Base-by-base conservation (phyloP, 1,140 invertebrate species). In the Piezodorus guildinii region DNA sequence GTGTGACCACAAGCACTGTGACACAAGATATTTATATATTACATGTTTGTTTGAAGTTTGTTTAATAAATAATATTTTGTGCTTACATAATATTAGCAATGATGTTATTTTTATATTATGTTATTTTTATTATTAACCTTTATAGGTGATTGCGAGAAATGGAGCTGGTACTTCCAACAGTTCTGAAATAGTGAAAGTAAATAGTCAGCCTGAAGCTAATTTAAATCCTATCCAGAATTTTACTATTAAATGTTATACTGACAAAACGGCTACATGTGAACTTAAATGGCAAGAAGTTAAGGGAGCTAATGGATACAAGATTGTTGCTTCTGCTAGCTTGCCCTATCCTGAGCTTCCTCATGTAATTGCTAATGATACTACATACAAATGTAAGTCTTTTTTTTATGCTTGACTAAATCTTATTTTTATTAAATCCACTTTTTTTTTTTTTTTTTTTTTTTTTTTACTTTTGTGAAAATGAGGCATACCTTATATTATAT, bases 91-190 rank as follows among this genome's bases (percentile, higher is more conserved):
- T n/a, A n/a, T n/a, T n/a, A n/a, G n/a, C n/a, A n/a, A n/a, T n/a
- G n/a, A n/a, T n/a, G n/a, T n/a, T n/a, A n/a, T n/a, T n/a, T n/a
- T n/a, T n/a, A n/a, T n/a, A n/a, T n/a, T n/a, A n/a, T n/a, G n/a
- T n/a, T 8, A 8, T 58, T 58, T 58, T 52, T 61, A 34, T 66
- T 60, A 63, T 63, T 52, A 66, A 23, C 1, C 23, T 12, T 68
- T 72, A 6, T 70, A 85, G 83, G 78, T 90, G n/a, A 75, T 80
- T 0, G 87, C 86, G 3, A 78, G 78, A 52, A 88, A 88, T 70
- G 71, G 72, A 19, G 73, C 74, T 1, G 76, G 74, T 68, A 77
- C 79, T 44, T 88, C 87, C 0, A 71, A 74, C 21, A 63, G 30
- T 54, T 69, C 68, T 16, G 25, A 63, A 9, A 74, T 81, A 14